Base-by-base conservation (phyloP, 2,888 invertebrate genomes). In the Archaeoteleia sp. region DNA sequence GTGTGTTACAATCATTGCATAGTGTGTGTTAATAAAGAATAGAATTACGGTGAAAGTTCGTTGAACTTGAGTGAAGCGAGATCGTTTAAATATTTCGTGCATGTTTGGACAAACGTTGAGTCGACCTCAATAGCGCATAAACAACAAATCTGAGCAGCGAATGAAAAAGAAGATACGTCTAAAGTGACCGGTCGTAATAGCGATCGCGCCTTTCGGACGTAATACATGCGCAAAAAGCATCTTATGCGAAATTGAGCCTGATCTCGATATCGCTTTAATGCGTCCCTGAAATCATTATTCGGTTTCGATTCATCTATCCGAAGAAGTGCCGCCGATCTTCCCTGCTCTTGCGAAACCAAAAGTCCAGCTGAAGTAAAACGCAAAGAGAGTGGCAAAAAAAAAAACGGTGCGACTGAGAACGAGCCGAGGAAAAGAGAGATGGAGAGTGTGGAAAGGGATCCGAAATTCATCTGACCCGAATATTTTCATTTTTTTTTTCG, bases 401-500 rank as follows among this genome's bases (percentile, higher is more conserved):
- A 42, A 40, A 42, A 53, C 42, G 32, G 42, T 12, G 29, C 23
- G 51, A 43, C 46, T 10, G 60, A 27, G 49, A 40, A 46, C 13
- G 43, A 43, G 25, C 27, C 55, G 62, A 60, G 8, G 29, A 27
- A 63, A 46, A 27, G 20, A 37, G 20, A 9, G 29, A 27, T 23
- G 9, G 17, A 57, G 55, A 48, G 61, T 40, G 65, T 72, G 70
- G 74, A 76, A 75, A 75, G 74, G 74, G 58, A 71, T 54, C 66
- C 63, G 46, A 70, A 69, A 73, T 72, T 53, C 70, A 70, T 73
- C 70, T 76, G 76, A 78, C 77, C 78, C 72, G 60, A 75, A 78
- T 77, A 76, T 74, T 73, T 72, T 67, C 55, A 49, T 66, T 70
- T 53, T 65, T 72, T 53, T 67, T 49, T 49, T 39, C 58, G 20